Evolutionary conservation across 2,888 invertebrate species (phyloP), one percentile per base, ranked within the genome.

Genomic region (Malachius bipustulatus): DNA sequence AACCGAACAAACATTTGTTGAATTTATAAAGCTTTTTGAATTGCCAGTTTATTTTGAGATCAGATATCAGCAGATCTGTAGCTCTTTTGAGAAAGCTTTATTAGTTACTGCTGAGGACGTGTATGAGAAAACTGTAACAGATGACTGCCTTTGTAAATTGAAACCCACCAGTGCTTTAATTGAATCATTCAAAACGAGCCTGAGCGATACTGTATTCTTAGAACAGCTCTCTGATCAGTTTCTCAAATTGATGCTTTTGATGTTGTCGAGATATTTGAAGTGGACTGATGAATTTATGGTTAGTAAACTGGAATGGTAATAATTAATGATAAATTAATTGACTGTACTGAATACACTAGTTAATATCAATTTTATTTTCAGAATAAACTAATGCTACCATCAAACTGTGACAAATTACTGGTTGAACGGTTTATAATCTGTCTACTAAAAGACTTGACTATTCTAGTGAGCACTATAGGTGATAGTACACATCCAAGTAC

Each of bases 21-120:
- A 90, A 55, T 73, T 87, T 38, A 49, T 60, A 47, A 76, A 77
- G 44, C 77, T 85, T 48, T 96, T 93, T 85, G 94, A 93, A 63
- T 67, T 94, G 33, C 85, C 90, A 8, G 91, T 96, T n/a, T 96
- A 96, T 63, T 94, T 89, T 60, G 93, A 94, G 66, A 85, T 90
- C 47, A 73, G 90, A 46, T 93, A 90, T 65, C 93, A 93, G 68
- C 88, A 91, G 65, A 85, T 94, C 55, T 89, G 87, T 35, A 82
- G 82, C 46, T 65, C 61, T 26, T 62, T 74, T 43, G 74, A 75
- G 56, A 59, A 55, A 30, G 57, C 65, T n/a, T 51, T 70, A 30
- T 56, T 67, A 15, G 38, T 48, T 9, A 48, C 51, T 31, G 39
- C 48, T 3, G 33, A 36, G 19, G 30, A 42, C n/a, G 41, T 43